Percentiles rank a stretch among this genome's conserved stretches.
phyloP scores from a whole-genome alignment of 2,113 vertebrate species.

The Climacteris rufus region DNA sequence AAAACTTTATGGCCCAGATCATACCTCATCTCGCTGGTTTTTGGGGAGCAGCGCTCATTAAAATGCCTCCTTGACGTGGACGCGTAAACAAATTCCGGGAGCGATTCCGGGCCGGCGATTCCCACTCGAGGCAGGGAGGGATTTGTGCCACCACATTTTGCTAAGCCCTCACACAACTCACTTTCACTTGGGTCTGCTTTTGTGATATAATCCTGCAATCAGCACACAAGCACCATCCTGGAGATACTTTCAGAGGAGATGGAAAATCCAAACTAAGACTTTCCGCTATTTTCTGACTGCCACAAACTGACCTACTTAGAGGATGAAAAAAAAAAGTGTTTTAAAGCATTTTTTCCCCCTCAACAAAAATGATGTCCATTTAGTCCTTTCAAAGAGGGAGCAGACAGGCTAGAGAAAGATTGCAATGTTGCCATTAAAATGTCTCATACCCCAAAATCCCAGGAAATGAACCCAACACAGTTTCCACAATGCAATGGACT shows the following conservation, averaged over 20 bases:
- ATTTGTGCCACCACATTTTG: neutral
- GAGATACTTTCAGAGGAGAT: constrained; percentile 21
- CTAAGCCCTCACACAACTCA: neutral
- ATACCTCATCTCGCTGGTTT: neutral
- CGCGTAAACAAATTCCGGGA: neutral
- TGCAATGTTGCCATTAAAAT: neutral
- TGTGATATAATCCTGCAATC: constrained; percentile 38
- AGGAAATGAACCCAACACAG: neutral
- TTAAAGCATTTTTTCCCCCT: neutral
- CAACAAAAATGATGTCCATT: neutral
- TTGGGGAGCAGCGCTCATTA: neutral
- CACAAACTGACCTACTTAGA: constrained; percentile 38
- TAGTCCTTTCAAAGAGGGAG: neutral
- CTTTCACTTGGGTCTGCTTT: neutral
- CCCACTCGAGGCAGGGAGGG: neutral
- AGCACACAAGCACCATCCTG: constrained; percentile 22
- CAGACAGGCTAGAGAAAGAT: neutral
- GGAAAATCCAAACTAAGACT: constrained; percentile 49
- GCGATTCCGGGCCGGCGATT: neutral
- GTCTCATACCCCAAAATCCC: neutral
- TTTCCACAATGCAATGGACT: neutral
- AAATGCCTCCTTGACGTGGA: neutral
- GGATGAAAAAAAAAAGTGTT: neutral
- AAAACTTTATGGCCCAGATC: neutral
- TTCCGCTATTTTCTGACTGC: neutral